Base-by-base conservation (phyloP, 2,113 vertebrate genomes). In the Hystrix cristata region DNA sequence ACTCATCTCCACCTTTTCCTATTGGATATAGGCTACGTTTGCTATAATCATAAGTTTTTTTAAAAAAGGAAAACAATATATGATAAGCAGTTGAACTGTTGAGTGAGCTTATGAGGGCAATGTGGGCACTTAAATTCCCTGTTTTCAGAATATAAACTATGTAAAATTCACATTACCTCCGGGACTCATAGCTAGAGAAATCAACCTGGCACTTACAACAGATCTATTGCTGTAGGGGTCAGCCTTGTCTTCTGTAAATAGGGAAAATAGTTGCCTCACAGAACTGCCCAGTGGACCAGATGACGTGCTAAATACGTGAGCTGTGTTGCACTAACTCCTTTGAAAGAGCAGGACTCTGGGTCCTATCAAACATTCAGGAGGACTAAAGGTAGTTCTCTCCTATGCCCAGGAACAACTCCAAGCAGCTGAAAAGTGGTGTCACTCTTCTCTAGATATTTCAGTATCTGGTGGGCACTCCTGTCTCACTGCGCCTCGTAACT, bases 161-260 rank as follows among this genome's bases (percentile, higher is more conserved):
- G 46, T 88, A 91, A 84, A 94, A 93, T 69, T 91, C 38, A 14
- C n/a, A 84, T 83, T 92, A 59, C 55, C 72, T 81, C 14, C 81
- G 9, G 9, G 10, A 72, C 15, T 53, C 19, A 57, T 9, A 84
- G 12, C 48, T 91, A 43, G 31, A 89, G n/a, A 10, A 88, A 86
- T 74, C 25, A 51, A 81, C 34, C 34, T 89, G 74, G 8, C 2
- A 74, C 51, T 94, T 27, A 46, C 4, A 74, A 83, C 9, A 90
- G 51, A 82, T 48, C 15, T 57, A 27, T 31, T 87, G 23, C 48
- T 91, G 3, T 65, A 60, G 91, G 55, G 12, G 13, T 60, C 60
- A 94, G 7, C 90, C 13, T 71, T 92, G 21, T 46, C 51, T 90
- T 87, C 55, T 65, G 65, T 25, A 84, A 82, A 84, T 62, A 34